A percentile compares a stretch with the other conserved stretches of the same genome.
Evolutionary conservation across 37 sponge, comb jelly and placozoan genomes (phyloP).

Genomic region (Eunapius fragilis): DNA sequence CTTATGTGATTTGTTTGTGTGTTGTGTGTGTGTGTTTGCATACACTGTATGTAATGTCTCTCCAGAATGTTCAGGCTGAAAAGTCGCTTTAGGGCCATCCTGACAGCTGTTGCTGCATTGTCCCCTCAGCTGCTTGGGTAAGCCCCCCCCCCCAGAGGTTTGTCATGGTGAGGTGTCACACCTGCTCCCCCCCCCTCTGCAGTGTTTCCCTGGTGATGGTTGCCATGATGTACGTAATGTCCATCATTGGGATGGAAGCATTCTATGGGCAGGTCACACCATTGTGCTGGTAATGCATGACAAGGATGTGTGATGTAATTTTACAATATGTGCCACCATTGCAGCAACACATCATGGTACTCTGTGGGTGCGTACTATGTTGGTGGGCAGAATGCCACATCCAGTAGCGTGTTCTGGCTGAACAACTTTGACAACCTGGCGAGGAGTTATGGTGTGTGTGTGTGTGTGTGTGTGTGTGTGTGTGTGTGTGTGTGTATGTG

Average conservation of each 20-base stretch:
- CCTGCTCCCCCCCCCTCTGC: not conserved
- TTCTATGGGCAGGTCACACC: constrained; percentile 25
- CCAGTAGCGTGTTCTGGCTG: constrained; percentile 50
- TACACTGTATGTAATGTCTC: not conserved
- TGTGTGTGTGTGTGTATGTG: not conserved
- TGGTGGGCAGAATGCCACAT: not conserved
- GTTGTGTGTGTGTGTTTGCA: not conserved
- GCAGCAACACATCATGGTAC: constrained; percentile 40
- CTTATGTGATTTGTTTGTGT: not conserved
- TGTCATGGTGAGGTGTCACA: constrained; percentile 1
- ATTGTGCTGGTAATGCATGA: constrained; percentile 56
- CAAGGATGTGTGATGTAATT: not conserved
- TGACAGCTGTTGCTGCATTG: constrained; percentile 70
- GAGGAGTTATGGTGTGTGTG: constrained; percentile 68
- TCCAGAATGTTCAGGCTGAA: constrained; percentile 74
- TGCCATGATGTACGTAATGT: constrained; percentile 6
- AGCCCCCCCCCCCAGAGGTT: not conserved
- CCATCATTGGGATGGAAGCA: constrained; percentile 86
- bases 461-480: too few species aligned
- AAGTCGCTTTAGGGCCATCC: constrained; percentile 74
- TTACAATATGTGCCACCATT: not conserved
- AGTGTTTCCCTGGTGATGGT: constrained; percentile 1
- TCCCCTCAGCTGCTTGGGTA: constrained; percentile 58
- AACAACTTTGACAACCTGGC: constrained; percentile 83
- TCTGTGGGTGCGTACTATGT: constrained; percentile 38